Evolutionary conservation across 2,113 vertebrate genomes (phyloP), one percentile per base, ranked within the genome.

Genomic region (Microcebus jonahi): DNA sequence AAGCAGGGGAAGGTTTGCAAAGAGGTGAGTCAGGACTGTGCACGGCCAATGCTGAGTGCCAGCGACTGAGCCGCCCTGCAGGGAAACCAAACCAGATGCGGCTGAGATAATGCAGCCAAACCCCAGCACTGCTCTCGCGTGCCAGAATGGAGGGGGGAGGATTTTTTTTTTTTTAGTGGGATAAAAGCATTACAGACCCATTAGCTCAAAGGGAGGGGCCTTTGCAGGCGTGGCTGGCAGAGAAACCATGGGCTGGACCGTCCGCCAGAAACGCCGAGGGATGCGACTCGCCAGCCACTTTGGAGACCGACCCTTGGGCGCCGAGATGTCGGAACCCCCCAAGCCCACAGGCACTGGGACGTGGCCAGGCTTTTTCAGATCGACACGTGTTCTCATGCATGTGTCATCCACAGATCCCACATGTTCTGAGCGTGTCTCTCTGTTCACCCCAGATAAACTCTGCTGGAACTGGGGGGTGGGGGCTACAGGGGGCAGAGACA

Each of bases 221-320:
- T 39, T 21, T 25, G 11, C 5, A 57, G 55, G 20, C 2, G 0
- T 5, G 0, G 34, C n/a, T 9, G 42, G 70, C 53, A 6, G 48
- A 48, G 63, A 31, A 50, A n/a, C 55, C 4, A 1, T 0, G 21
- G 50, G 48, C 50, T 13, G 80, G 68, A 75, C 15, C 0, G 36
- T 7, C 4, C 18, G 11, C 0, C 4, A 17, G 55, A 53, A 29
- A 29, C 6, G 2, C 57, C 39, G 8, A 7, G 34, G 27, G 39
- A 0, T 11, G 4, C 1, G 20, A 21, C 15, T 18, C 34, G 0
- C 7, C 59, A 0, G 0, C 5, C 29, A 27, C 36, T 4, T 6
- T 13, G 25, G 10, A 55, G 61, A 5, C 2, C 10, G 34, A 13
- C 53, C 13, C 71, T 13, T 3, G 0, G 9, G 76, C 59, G 31